phyloP scores from a whole-genome alignment of 2,797 vertebrate genomes.

The Sebastolobus altivelis region DNA sequence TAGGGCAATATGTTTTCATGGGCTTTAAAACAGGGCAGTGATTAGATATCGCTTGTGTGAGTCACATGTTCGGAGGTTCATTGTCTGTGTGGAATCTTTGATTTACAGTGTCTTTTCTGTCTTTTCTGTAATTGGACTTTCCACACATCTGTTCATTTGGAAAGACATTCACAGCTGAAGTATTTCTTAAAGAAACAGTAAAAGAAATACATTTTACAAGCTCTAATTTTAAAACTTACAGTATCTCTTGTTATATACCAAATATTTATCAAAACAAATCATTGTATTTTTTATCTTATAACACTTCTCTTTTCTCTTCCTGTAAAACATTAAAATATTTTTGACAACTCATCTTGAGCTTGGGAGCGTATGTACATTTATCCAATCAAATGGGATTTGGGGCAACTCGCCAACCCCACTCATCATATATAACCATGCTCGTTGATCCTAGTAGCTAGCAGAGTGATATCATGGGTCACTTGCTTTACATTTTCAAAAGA shows the following conservation, averaged over 20 bases:
- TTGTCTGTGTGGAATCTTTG: constrained; percentile 14
- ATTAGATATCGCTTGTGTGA: constrained; percentile 59
- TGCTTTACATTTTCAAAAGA: neutral
- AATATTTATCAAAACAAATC: neutral
- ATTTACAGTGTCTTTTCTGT: neutral
- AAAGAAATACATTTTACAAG: neutral
- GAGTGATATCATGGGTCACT: neutral
- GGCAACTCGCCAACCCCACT: neutral
- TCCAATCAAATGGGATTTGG: neutral
- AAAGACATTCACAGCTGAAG: neutral
- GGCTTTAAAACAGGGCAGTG: constrained; percentile 53
- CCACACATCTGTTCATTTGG: neutral
- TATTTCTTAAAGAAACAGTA: neutral
- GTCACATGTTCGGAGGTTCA: constrained; percentile 37
- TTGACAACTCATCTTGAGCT: constrained; percentile 5
- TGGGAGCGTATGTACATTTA: neutral
- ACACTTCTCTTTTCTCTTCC: neutral
- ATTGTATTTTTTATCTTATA: neutral
- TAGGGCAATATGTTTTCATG: constrained; percentile 57
- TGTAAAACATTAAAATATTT: neutral
- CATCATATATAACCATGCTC: neutral
- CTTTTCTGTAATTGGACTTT: neutral
- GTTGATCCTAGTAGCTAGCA: neutral
- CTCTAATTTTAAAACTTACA: neutral
- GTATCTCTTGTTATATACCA: neutral